phyloP scores from a whole-genome alignment of 1,140 invertebrate genomes.

The Paracyclopina nana region DNA sequence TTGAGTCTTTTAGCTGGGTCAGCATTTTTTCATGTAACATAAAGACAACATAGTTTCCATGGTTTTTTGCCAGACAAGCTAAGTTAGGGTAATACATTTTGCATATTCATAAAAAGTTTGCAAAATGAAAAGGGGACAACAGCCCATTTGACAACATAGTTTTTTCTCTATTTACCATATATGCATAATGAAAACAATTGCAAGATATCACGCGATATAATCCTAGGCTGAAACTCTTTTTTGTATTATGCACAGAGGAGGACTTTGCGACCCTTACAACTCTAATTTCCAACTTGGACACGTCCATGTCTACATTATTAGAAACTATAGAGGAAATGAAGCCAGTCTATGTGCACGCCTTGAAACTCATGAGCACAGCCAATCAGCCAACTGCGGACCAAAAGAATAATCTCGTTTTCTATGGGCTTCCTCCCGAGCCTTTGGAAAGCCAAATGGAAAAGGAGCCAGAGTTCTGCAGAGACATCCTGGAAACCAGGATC shows the following conservation, averaged over 20 bases:
- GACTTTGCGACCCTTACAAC: neutral
- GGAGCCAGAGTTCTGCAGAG: constrained; percentile 7
- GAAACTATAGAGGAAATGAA: neutral
- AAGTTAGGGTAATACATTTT: too few species aligned
- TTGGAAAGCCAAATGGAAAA: constrained; percentile 1
- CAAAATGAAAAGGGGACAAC: neutral
- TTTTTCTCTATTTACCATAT: neutral
- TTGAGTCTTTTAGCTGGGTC: neutral
- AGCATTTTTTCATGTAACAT: neutral
- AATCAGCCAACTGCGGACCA: neutral
- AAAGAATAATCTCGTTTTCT: constrained; percentile 14
- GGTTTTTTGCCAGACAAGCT: too few species aligned
- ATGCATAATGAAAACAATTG: neutral
- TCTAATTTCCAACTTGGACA: neutral
- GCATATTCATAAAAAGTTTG: too few species aligned
- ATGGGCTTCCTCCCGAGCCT: neutral
- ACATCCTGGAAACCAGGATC: constrained; percentile 10
- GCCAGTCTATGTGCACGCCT: neutral
- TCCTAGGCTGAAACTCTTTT: neutral
- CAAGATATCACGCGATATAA: neutral
- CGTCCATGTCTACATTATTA: neutral
- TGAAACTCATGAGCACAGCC: neutral
- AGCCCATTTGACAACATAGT: neutral
- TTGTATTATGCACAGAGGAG: neutral
- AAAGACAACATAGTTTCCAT: too few species aligned